Percentiles rank a stretch among this genome's conserved stretches.
phyloP scores from a whole-genome alignment of 2,113 vertebrate genomes.

The Macquaria australasica region DNA sequence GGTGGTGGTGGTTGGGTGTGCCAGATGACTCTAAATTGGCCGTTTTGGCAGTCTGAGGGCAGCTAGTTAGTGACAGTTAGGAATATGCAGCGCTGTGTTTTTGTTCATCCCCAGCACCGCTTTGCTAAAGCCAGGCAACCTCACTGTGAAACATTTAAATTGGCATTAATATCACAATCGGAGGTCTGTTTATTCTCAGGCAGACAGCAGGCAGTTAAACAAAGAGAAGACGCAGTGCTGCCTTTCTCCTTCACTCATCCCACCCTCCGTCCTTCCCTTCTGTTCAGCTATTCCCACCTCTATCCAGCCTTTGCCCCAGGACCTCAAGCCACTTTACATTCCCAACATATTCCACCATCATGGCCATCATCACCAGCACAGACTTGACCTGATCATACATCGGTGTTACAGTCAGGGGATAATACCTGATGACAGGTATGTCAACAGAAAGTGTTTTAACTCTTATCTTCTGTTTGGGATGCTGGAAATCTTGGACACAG shows the following conservation, averaged over 20 bases:
- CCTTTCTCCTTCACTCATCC: slow-evolving; percentile 28
- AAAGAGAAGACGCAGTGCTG: background rate
- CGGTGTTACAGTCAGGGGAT: background rate
- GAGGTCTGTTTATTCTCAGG: slow-evolving; percentile 63
- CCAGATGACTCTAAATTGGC: slow-evolving; percentile 45
- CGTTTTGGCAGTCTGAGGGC: slow-evolving; percentile 12
- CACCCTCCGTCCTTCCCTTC: slow-evolving; percentile 19
- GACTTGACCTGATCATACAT: slow-evolving; percentile 40
- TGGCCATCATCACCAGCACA: slow-evolving; percentile 40
- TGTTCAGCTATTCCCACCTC: slow-evolving; percentile 14
- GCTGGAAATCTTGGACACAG: background rate
- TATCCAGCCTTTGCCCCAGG: slow-evolving; percentile 25
- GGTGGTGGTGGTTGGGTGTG: slow-evolving; percentile 9
- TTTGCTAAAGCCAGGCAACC: slow-evolving; percentile 44
- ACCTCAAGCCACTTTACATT: slow-evolving; percentile 72
- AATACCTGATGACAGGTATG: slow-evolving; percentile 16
- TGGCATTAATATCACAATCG: slow-evolving; percentile 66
- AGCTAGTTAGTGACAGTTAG: slow-evolving; percentile 22
- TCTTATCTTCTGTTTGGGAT: background rate
- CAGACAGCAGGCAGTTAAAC: slow-evolving; percentile 49
- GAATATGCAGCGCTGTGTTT: slow-evolving; percentile 17
- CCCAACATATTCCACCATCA: slow-evolving; percentile 60
- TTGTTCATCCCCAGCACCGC: slow-evolving; percentile 26
- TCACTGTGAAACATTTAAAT: slow-evolving; percentile 52
- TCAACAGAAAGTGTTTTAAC: slow-evolving; percentile 4